A percentile compares a stretch with the other conserved stretches of the same genome.
These are phyloP conservation scores for Incurvaria masculella DNA, from an alignment of 2,888 invertebrate species.

Conservation along the genomic window DNA sequence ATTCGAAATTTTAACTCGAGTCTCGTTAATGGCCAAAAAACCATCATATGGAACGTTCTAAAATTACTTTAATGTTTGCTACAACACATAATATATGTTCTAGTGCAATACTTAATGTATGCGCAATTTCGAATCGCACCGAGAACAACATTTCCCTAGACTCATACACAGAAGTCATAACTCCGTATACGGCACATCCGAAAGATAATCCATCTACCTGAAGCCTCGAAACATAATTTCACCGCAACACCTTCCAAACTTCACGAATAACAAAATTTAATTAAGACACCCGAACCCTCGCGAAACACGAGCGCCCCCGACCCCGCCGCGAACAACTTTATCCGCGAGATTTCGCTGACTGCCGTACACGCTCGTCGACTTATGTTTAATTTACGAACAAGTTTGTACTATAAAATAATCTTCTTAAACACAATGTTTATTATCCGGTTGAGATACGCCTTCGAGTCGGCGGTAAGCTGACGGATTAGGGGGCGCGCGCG, in stretches of 20 bases:
- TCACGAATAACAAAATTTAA: slow-evolving; percentile 34
- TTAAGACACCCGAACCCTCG: slow-evolving; percentile 22
- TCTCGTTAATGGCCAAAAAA: too few relatives aligned
- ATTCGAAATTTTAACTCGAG: too few relatives aligned
- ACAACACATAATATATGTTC: too few relatives aligned
- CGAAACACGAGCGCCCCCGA: slow-evolving; percentile 11
- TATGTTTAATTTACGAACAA: slow-evolving; percentile 34
- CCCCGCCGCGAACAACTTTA: background rate
- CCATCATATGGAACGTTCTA: too few relatives aligned
- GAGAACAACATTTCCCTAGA: too few relatives aligned
- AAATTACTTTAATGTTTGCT: too few relatives aligned
- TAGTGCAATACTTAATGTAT: too few relatives aligned
- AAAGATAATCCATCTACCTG: background rate
- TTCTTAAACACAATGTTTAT: slow-evolving; percentile 34
- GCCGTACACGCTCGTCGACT: background rate
- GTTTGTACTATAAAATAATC: slow-evolving; percentile 31
- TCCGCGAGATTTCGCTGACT: background rate
- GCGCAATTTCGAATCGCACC: too few relatives aligned
- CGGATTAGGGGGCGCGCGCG: slow-evolving; percentile 20
- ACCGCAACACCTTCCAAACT: slow-evolving; percentile 16
- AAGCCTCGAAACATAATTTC: background rate
- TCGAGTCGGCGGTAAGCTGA: slow-evolving; percentile 26
- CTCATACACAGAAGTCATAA: background rate
- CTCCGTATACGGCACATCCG: background rate
- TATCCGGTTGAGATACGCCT: slow-evolving; percentile 26